Evolutionary conservation across 2,888 invertebrate species (phyloP).

Genomic region (Nephrotoma flavescens): DNA sequence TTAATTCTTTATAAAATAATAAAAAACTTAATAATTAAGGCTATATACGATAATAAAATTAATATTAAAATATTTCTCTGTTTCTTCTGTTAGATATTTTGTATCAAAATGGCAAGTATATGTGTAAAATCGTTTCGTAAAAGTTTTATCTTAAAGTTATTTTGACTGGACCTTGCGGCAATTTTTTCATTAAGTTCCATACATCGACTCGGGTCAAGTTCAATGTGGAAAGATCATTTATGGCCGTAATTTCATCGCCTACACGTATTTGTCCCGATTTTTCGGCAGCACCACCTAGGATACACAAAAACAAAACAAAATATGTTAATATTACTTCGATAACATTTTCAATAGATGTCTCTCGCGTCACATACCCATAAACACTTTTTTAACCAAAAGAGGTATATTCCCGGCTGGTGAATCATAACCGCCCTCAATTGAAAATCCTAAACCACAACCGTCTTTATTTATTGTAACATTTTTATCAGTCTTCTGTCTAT

Average conservation of each 20-base stretch:
- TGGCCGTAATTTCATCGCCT: conserved; percentile 74
- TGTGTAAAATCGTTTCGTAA: neutral
- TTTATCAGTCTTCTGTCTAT: neutral
- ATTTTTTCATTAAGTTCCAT: conserved; percentile 82
- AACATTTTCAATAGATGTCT: conserved; percentile 2
- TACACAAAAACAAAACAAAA: conserved; percentile 18
- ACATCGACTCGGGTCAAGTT: conserved; percentile 85
- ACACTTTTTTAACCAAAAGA: conserved; percentile 81
- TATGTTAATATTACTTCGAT: neutral
- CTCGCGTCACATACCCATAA: conserved; percentile 55
- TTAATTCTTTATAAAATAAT: neutral
- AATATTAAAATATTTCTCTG: neutral
- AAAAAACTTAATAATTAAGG: neutral
- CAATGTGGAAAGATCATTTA: conserved; percentile 67
- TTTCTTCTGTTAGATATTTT: neutral
- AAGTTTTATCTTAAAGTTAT: conserved; percentile 23
- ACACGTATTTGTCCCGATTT: conserved; percentile 69
- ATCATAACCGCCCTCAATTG: conserved; percentile 84
- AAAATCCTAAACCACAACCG: conserved; percentile 84
- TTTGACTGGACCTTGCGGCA: conserved; percentile 69
- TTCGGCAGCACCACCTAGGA: conserved; percentile 74
- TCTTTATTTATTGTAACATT: conserved; percentile 39
- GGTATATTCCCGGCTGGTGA: conserved; percentile 82
- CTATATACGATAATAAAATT: neutral
- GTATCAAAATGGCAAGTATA: conserved; percentile 2